Evolutionary conservation across 2,113 vertebrate genomes (phyloP), one percentile per base, ranked within the genome.

Genomic region (Lates calcarifer): DNA sequence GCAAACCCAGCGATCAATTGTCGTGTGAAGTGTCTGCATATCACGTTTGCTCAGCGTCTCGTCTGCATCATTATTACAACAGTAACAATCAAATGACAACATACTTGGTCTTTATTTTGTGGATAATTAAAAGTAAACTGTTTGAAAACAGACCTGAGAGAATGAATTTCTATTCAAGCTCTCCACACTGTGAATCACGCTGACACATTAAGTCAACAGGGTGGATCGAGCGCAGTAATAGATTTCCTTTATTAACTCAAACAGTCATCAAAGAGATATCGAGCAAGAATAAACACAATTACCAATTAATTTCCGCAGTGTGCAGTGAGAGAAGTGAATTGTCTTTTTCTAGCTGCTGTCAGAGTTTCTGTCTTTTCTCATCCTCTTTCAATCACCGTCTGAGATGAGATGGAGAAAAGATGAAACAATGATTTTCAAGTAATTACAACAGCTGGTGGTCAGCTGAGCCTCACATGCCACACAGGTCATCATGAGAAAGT

Each of bases 221-320:
- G 43, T 24, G 5, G 28, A 60, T 63, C 15, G 18, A 26, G 77
- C 26, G 14, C 49, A 12, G 24, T 61, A 77, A 85, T 69, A 63
- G 56, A 69, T 80, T 75, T 53, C 20, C 26, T 74, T 61, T 55
- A 83, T 66, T 56, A 82, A 82, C 65, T 74, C 64, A 49, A 62
- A 82, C 57, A 72, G 31, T 61, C 64, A 62, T 55, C 53, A 61
- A 28, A 67, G 49, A 78, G 24, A 74, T 66, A 47, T 68, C 5
- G 60, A 81, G 61, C n/a, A 35, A 61, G 53, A 78, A 83, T 49
- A 56, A 78, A 74, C 15, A 69, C 13, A 84, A 82, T 75, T 47
- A 39, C n/a, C 29, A 61, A 20, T 35, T 77, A 49, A 43, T 51
- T 78, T 56, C 64, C 28, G 6, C 39, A 43, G 26, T 6, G 13